phyloP scores from a whole-genome alignment of 2,797 vertebrate species.

The Rachycentron canadum region DNA sequence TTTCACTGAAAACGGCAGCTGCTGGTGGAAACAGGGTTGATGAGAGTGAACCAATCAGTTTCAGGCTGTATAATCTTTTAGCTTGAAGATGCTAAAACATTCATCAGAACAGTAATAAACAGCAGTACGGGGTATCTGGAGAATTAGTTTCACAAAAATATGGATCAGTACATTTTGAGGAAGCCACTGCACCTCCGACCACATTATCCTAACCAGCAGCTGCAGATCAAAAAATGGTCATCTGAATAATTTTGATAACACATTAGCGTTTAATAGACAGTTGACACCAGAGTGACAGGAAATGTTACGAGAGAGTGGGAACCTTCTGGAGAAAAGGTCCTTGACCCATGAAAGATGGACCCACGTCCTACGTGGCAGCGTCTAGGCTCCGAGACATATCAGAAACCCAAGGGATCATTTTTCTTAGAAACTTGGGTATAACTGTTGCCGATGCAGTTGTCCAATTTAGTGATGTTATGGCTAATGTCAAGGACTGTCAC shows the following conservation, averaged over 20 bases:
- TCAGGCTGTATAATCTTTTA: neutral
- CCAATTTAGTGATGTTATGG: neutral
- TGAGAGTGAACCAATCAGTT: neutral
- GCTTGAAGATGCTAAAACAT: neutral
- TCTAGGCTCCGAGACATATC: accelerated
- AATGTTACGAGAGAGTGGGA: neutral
- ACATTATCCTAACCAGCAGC: neutral
- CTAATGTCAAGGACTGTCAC: neutral
- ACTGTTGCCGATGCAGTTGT: neutral
- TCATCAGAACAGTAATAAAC: neutral
- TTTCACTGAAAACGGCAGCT: too few relatives aligned
- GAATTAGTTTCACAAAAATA: too few relatives aligned
- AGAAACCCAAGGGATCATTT: neutral
- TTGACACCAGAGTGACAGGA: neutral
- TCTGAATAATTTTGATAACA: too few relatives aligned
- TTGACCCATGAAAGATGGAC: neutral
- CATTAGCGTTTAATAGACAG: neutral
- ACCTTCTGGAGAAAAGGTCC: neutral
- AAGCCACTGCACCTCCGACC: neutral
- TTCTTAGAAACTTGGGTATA: neutral
- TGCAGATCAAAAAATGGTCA: neutral
- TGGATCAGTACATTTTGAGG: too few relatives aligned
- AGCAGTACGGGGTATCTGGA: neutral
- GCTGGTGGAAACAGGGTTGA: too few relatives aligned
- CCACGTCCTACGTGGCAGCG: too few relatives aligned